Conservation (phyloP, 2,113 vertebrate genomes). For the Hypanus sabinus region DNA sequence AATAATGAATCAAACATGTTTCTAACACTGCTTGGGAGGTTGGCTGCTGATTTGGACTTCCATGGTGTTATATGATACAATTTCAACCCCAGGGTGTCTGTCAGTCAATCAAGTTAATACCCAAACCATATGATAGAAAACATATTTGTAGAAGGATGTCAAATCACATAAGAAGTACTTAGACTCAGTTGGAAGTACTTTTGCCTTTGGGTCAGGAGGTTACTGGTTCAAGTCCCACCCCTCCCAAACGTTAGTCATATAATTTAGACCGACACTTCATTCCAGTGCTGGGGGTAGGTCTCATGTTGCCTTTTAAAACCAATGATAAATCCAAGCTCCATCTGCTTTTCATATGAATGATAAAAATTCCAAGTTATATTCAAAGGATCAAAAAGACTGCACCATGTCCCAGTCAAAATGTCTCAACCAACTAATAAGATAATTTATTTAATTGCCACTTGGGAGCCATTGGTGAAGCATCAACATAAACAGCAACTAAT, state of each 20-base stretch:
- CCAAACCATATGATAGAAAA: not conserved
- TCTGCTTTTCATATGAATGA: slow-evolving; percentile 24
- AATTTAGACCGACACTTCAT: not conserved
- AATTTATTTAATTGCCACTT: slow-evolving; percentile 13
- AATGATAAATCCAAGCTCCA: not conserved
- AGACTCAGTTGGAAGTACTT: slow-evolving; percentile 13
- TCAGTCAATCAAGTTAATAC: slow-evolving; percentile 6
- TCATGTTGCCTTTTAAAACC: not conserved
- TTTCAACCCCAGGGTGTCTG: slow-evolving; percentile 6
- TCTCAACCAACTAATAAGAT: not conserved
- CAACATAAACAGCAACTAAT: not conserved
- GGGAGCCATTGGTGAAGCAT: not conserved
- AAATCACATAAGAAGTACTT: not conserved
- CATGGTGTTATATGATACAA: not conserved
- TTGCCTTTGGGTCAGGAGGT: not conserved
- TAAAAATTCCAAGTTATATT: not conserved
- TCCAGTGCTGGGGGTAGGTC: not conserved
- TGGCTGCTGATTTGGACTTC: not conserved
- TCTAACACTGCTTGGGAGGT: not conserved
- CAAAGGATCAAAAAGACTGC: not conserved
- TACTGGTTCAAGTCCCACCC: not conserved
- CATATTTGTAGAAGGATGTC: not conserved
- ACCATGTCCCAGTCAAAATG: not conserved
- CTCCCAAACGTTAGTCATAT: not conserved
- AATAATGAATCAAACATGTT: not conserved